These are phyloP conservation scores for Rhodinocichla rosea DNA, from an alignment of 2,113 vertebrate species.

Conservation along the genomic window DNA sequence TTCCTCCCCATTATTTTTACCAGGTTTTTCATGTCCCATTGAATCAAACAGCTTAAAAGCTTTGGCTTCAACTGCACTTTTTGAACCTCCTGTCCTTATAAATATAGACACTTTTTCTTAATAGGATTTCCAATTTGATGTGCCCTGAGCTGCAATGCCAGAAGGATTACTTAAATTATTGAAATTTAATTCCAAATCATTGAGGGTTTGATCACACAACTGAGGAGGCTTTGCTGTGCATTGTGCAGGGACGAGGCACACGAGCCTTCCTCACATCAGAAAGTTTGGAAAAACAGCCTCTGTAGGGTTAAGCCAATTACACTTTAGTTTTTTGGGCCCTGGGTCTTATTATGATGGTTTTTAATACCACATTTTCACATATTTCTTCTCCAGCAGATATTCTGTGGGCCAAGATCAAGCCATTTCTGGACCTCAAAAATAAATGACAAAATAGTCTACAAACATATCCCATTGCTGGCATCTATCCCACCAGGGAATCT, in stretches of 20 bases:
- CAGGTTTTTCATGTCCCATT: not conserved
- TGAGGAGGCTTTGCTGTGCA: not conserved
- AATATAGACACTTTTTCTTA: not conserved
- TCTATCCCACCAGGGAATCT: not conserved
- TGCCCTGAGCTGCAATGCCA: not conserved
- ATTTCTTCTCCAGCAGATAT: not conserved
- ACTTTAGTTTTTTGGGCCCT: not conserved
- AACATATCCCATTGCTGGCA: not conserved
- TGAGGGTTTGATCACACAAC: not conserved
- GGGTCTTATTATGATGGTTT: not conserved
- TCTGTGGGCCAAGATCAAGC: not conserved
- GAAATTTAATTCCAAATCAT: slow-evolving; percentile 28
- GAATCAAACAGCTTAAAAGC: not conserved
- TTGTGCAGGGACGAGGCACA: not conserved
- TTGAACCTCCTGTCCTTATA: not conserved
- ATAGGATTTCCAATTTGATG: slow-evolving; percentile 5
- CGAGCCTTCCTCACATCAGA: not conserved
- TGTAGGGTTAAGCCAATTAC: not conserved
- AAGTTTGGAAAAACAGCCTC: not conserved
- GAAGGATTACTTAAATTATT: slow-evolving; percentile 14
- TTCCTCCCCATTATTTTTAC: not conserved
- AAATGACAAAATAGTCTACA: not conserved
- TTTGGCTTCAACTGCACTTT: not conserved
- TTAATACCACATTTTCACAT: not conserved
- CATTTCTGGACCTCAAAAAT: not conserved